Percentiles rank a stretch among this genome's conserved stretches.
Evolutionary conservation across 2,888 invertebrate genomes (phyloP).

Genomic region (Timandra comae): DNA sequence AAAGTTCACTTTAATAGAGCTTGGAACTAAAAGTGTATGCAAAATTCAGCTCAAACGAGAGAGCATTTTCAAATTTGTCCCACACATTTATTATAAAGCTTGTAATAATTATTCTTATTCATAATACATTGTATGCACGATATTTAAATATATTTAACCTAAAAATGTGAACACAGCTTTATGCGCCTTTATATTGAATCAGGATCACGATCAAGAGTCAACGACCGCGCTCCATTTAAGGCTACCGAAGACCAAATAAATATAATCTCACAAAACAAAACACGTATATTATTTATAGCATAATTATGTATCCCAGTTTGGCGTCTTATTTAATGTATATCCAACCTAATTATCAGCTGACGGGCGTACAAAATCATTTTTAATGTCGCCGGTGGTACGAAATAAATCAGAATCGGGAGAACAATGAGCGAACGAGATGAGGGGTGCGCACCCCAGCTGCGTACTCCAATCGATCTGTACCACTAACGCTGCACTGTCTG

Average conservation of each 20-base stretch:
- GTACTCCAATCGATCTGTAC: conserved; percentile 69
- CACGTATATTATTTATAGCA: too few relatives aligned
- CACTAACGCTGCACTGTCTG: conserved; percentile 58
- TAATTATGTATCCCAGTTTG: too few relatives aligned
- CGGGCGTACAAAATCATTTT: conserved; percentile 30
- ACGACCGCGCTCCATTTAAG: conserved; percentile 33
- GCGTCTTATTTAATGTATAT: too few relatives aligned
- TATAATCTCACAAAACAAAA: too few relatives aligned
- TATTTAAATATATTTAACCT: too few relatives aligned
- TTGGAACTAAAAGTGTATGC: too few relatives aligned
- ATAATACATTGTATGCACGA: too few relatives aligned
- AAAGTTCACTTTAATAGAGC: too few relatives aligned
- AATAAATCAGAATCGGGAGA: conserved; percentile 61
- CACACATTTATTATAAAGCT: too few relatives aligned
- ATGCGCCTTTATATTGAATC: conserved; percentile 1
- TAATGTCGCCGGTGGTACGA: conserved; percentile 35
- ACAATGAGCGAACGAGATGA: conserved; percentile 63
- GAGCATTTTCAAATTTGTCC: too few relatives aligned
- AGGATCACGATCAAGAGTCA: conserved; percentile 29
- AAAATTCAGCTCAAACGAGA: too few relatives aligned
- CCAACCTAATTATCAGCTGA: conserved; percentile 31
- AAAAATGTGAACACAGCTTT: background rate
- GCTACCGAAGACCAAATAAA: conserved; percentile 10
- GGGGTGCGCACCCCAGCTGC: conserved; percentile 76
- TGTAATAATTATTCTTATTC: too few relatives aligned